phyloP scores from a whole-genome alignment of 2,888 invertebrate genomes.

The Masnerella sp. region DNA sequence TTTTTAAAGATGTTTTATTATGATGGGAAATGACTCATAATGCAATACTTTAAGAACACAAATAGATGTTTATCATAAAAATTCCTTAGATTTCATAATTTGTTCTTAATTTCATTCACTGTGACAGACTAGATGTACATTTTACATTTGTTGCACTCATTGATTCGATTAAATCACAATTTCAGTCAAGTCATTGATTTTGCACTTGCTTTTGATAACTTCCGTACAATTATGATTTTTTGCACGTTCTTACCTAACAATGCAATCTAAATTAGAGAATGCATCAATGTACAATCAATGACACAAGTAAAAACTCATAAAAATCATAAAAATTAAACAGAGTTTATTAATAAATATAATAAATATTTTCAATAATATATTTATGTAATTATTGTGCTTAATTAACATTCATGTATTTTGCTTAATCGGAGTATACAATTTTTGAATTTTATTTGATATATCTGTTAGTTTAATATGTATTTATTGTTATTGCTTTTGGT shows the following conservation, averaged over 20 bases:
- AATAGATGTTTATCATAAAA: too few relatives aligned
- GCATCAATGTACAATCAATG: too few relatives aligned
- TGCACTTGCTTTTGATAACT: not conserved
- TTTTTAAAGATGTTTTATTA: not conserved
- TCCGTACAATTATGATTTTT: not conserved
- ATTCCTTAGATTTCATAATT: not conserved
- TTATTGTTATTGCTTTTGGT: too few relatives aligned
- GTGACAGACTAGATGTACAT: not conserved
- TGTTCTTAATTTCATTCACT: not conserved
- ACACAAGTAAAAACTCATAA: too few relatives aligned
- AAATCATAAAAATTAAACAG: not conserved
- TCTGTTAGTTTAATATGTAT: too few relatives aligned
- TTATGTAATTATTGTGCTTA: too few relatives aligned
- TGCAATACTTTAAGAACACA: too few relatives aligned
- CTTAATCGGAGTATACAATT: too few relatives aligned
- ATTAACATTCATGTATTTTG: too few relatives aligned
- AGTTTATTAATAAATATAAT: not conserved
- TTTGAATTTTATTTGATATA: too few relatives aligned
- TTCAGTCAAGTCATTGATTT: constrained; percentile 4
- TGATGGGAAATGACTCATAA: not conserved
- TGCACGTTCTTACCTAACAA: not conserved
- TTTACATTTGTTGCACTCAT: constrained; percentile 1
- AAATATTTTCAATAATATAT: too few relatives aligned
- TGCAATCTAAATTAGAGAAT: not conserved
- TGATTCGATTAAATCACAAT: constrained; percentile 1